These are phyloP conservation scores for Rhinichthys osculus DNA, from an alignment of 2,797 vertebrate genomes.

Conservation along the genomic window DNA sequence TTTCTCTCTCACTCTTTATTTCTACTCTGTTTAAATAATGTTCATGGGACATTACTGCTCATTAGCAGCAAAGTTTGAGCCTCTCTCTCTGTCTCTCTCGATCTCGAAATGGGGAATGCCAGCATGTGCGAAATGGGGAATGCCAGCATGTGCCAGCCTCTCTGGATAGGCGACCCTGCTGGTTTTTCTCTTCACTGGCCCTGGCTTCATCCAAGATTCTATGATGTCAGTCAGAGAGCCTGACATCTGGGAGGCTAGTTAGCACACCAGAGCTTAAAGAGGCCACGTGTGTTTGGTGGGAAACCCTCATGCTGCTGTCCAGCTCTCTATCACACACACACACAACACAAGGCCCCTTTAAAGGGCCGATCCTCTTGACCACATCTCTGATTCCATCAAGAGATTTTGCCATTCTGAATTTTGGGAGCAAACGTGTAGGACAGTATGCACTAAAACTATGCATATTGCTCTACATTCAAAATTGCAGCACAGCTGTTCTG, in stretches of 20 bases:
- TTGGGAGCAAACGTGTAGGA: background rate
- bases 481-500: background rate
- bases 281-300: constrained; percentile 33
- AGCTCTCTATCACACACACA: background rate
- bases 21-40: constrained; percentile 44
- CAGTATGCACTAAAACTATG: background rate
- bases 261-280: constrained; percentile 24
- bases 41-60: constrained; percentile 46
- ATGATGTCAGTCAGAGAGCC: constrained; percentile 31
- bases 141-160: constrained; percentile 37
- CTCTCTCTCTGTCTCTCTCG: background rate
- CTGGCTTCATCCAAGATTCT: constrained; percentile 13
- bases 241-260: constrained; percentile 46
- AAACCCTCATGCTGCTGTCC: constrained; percentile 23
- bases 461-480: background rate
- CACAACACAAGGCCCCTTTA: constrained; percentile 27
- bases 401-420: constrained; percentile 24
- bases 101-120: constrained; percentile 31
- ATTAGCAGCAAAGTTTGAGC: constrained; percentile 15
- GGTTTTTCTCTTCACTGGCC: constrained; percentile 36
- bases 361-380: constrained; percentile 16
- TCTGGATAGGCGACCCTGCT: constrained; percentile 37
- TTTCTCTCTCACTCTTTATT: constrained; percentile 2
- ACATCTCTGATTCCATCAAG: constrained; percentile 15
- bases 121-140: constrained; percentile 10